Percentiles rank a stretch among this genome's conserved stretches.
phyloP scores from a whole-genome alignment of 2,888 invertebrate species.

The Buathra laborator region DNA sequence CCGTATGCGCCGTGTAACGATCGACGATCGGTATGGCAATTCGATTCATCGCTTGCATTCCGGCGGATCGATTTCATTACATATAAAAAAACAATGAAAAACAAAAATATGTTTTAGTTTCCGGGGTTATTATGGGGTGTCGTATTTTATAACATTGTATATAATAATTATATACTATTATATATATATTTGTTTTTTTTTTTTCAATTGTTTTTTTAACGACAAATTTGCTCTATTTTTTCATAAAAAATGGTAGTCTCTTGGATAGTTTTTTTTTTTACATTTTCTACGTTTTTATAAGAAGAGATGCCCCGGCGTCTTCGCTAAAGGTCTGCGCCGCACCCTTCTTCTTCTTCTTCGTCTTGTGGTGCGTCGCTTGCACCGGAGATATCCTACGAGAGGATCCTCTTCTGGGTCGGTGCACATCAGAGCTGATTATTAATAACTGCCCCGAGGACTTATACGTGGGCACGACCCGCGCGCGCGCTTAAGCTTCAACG shows the following conservation, averaged over 20 bases:
- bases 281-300: neutral
- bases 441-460: constrained; percentile 74
- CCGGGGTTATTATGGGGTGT: too few relatives aligned
- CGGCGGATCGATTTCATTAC: too few relatives aligned
- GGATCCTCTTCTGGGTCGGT: constrained; percentile 74
- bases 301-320: constrained; percentile 55
- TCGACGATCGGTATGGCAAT: too few relatives aligned
- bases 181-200: neutral
- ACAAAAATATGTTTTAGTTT: too few relatives aligned
- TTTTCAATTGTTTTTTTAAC: neutral
- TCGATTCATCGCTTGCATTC: too few relatives aligned
- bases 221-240: too few relatives aligned
- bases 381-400: constrained; percentile 63
- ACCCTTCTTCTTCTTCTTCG: constrained; percentile 71
- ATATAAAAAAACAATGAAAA: too few relatives aligned
- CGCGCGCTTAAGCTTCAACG: constrained; percentile 40
- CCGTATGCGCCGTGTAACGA: too few relatives aligned
- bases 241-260: neutral
- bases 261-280: neutral
- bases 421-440: constrained; percentile 71
- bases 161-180: too few relatives aligned
- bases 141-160: too few relatives aligned
- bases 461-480: constrained; percentile 71
- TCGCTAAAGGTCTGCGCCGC: constrained; percentile 69
- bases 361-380: constrained; percentile 55